These are phyloP conservation scores for Sula dactylatra DNA, from an alignment of 2,113 vertebrate genomes.

Conservation along the genomic window DNA sequence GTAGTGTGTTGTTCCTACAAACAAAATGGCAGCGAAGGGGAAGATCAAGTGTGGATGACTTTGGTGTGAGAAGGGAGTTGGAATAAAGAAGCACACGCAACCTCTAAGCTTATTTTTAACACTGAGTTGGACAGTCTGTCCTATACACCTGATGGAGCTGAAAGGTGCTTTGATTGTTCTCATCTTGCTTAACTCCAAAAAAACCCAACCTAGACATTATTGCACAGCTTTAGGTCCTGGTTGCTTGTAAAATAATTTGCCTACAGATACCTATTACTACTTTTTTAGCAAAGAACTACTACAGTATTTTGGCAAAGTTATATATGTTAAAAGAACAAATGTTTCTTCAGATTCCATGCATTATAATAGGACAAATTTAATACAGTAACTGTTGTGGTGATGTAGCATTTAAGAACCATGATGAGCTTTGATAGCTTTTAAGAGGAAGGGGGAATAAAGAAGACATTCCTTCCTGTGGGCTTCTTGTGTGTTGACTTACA, in stretches of 20 bases:
- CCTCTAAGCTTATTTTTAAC: neutral
- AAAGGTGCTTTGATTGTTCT: neutral
- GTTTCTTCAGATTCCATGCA: neutral
- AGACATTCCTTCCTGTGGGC: neutral
- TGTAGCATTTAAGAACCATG: neutral
- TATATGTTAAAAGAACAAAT: neutral
- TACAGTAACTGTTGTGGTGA: neutral
- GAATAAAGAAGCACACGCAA: neutral
- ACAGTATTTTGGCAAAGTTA: neutral
- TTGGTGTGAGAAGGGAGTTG: neutral
- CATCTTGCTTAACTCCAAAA: neutral
- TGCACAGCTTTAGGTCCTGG: neutral
- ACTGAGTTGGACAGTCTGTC: neutral
- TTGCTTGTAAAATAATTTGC: neutral
- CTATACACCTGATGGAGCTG: neutral
- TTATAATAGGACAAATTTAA: neutral
- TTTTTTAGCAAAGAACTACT: neutral
- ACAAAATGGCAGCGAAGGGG: neutral
- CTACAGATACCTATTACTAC: neutral
- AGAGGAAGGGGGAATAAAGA: neutral
- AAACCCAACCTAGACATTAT: neutral
- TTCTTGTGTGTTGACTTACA: rapidly evolving
- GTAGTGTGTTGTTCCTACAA: neutral
- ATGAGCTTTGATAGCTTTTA: neutral
- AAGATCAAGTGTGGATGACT: neutral